Evolutionary conservation across 2,888 invertebrate species (phyloP).

Genomic region (Aricia artaxerxes): DNA sequence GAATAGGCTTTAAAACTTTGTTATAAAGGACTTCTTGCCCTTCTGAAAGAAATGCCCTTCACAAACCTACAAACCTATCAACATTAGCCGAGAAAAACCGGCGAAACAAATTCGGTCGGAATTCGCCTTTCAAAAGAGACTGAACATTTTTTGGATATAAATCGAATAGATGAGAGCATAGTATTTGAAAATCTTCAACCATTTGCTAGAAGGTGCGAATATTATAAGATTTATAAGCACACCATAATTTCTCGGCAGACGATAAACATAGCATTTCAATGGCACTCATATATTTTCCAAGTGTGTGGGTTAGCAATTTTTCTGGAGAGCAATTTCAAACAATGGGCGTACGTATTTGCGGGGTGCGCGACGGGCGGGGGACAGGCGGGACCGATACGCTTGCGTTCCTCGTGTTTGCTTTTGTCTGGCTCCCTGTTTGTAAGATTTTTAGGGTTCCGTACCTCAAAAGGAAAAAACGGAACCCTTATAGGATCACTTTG

Average conservation of each 20-base stretch:
- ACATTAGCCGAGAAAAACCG: too few species aligned
- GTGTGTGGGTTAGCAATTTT: constrained; percentile 55
- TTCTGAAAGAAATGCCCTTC: too few species aligned
- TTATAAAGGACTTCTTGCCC: background rate
- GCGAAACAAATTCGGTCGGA: too few species aligned
- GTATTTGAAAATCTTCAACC: background rate
- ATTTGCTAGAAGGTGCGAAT: background rate
- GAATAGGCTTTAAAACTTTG: background rate
- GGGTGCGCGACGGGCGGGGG: constrained; percentile 42
- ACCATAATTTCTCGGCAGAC: background rate
- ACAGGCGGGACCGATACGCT: constrained; percentile 53
- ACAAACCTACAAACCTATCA: too few species aligned
- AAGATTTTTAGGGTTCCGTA: too few species aligned
- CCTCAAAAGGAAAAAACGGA: too few species aligned
- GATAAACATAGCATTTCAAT: background rate
- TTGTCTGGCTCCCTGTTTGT: constrained; percentile 63
- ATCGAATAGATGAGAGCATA: too few species aligned
- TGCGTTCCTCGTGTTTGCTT: constrained; percentile 62
- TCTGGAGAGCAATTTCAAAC: constrained; percentile 62
- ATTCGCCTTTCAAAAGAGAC: too few species aligned
- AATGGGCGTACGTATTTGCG: constrained; percentile 64
- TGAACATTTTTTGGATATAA: too few species aligned
- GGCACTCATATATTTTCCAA: constrained; percentile 1
- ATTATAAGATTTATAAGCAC: background rate
- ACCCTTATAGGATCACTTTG: too few species aligned